A percentile compares a stretch with the other conserved stretches of the same genome.
Evolutionary conservation across 2,797 vertebrate genomes (phyloP).

Genomic region (Apodemus agrarius): DNA sequence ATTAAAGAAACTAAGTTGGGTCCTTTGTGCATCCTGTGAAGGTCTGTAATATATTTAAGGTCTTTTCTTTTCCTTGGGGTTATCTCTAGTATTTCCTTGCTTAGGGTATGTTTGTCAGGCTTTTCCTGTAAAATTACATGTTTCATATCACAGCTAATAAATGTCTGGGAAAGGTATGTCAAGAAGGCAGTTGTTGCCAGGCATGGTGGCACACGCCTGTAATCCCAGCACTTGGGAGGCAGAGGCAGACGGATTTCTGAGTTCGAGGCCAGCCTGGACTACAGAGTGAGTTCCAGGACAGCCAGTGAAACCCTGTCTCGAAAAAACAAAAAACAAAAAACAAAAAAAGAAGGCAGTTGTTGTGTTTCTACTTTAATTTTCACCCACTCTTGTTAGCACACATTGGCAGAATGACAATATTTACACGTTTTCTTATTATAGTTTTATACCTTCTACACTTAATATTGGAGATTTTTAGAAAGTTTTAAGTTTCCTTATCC

Average conservation of each 20-base stretch:
- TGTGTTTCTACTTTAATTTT: not conserved
- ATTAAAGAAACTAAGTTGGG: not conserved
- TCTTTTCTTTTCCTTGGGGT: not conserved
- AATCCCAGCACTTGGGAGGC: too few relatives aligned
- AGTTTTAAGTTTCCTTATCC: not conserved
- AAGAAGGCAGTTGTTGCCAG: not conserved
- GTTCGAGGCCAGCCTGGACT: too few relatives aligned
- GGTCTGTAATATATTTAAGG: rapidly evolving
- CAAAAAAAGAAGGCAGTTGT: too few relatives aligned
- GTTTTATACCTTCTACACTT: not conserved
- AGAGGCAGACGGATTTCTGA: too few relatives aligned
- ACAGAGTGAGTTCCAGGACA: too few relatives aligned
- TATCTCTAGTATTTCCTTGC: not conserved
- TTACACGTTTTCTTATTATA: not conserved
- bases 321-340: too few relatives aligned
- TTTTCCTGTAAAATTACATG: not conserved
- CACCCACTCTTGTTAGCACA: not conserved
- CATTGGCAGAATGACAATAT: not conserved
- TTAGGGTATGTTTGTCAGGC: not conserved
- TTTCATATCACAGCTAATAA: not conserved
- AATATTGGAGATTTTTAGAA: not conserved
- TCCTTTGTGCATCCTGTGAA: too few relatives aligned
- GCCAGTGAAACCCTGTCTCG: too few relatives aligned
- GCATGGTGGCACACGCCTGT: too few relatives aligned
- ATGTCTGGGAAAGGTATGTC: not conserved